Evolutionary conservation across 2,797 vertebrate species (phyloP).

Genomic region (Ibycter americanus): DNA sequence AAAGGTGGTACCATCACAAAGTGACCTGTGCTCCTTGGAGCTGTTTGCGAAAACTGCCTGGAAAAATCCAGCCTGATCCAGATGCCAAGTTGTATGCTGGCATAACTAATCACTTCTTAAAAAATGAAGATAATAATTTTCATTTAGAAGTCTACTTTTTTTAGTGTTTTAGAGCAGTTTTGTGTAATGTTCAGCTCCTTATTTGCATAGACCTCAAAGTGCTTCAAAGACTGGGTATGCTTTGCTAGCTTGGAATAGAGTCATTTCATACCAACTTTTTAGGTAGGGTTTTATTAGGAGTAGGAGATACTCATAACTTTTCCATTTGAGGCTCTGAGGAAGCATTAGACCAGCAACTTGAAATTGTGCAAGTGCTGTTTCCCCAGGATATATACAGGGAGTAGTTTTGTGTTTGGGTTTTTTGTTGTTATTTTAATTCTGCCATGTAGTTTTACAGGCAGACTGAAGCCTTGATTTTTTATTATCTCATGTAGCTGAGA

Average conservation of each 20-base stretch:
- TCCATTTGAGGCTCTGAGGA: not conserved
- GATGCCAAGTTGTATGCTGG: not conserved
- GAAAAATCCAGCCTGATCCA: not conserved
- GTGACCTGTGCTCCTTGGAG: not conserved
- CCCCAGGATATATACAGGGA: not conserved
- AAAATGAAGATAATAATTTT: not conserved
- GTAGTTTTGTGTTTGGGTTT: not conserved
- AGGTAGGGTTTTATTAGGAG: not conserved
- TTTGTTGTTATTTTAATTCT: not conserved
- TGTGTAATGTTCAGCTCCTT: not conserved
- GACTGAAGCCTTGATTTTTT: not conserved
- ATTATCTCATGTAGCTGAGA: not conserved
- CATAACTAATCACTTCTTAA: not conserved
- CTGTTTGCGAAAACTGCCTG: not conserved
- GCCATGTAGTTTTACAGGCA: not conserved
- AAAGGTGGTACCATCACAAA: not conserved
- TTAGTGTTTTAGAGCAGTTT: not conserved
- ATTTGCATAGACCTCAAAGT: not conserved
- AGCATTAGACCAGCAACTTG: not conserved
- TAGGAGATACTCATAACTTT: not conserved
- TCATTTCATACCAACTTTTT: not conserved
- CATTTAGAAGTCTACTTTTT: not conserved
- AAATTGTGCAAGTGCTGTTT: not conserved
- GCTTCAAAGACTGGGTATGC: not conserved
- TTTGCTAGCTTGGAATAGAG: not conserved